Conservation (phyloP, 1,140 invertebrate genomes). For the Helicoverpa armigera region DNA sequence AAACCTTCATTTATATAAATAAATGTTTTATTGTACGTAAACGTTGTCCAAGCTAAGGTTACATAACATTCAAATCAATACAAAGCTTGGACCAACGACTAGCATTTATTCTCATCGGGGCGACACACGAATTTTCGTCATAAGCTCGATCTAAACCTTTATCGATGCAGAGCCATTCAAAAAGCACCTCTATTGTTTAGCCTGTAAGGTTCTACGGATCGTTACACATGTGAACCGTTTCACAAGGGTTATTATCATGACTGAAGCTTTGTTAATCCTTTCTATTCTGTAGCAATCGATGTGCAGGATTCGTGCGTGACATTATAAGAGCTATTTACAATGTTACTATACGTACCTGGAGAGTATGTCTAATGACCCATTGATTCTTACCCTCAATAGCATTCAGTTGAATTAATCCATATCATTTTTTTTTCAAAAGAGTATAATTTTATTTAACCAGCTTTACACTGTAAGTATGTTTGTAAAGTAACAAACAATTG, state of each 20-base stretch:
- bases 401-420: not conserved
- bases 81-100: constrained; percentile 42
- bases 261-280: constrained; percentile 54
- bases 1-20: constrained; percentile 1
- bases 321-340: constrained; percentile 27
- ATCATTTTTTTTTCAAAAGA: not conserved
- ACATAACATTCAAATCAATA: constrained; percentile 57
- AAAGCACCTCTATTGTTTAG: constrained; percentile 35
- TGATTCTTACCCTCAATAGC: not conserved
- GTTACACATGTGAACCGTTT: constrained; percentile 7
- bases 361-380: not conserved
- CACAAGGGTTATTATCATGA: constrained; percentile 52
- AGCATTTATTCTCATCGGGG: constrained; percentile 58
- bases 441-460: too few species aligned
- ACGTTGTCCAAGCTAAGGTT: constrained; percentile 19
- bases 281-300: constrained; percentile 53
- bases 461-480: too few species aligned
- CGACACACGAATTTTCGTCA: constrained; percentile 60
- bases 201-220: constrained; percentile 18
- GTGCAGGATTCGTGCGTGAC: constrained; percentile 36
- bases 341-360: not conserved
- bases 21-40: constrained; percentile 21
- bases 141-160: constrained; percentile 57
- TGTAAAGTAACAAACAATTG: not conserved
- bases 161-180: constrained; percentile 39